These are phyloP conservation scores for Pharmacophagus antenor DNA, from an alignment of 2,888 invertebrate species.

Conservation along the genomic window DNA sequence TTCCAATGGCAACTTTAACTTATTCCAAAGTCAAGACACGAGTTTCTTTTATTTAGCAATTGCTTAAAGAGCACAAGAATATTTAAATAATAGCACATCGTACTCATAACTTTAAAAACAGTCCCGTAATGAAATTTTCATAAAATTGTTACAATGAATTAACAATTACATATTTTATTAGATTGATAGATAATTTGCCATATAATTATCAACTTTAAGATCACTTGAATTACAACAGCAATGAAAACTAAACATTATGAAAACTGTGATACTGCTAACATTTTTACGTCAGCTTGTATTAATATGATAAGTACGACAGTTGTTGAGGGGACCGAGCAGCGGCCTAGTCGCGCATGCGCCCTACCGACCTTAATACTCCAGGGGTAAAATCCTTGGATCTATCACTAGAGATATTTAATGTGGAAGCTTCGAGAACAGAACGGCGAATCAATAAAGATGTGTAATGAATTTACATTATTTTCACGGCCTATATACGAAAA, in stretches of 20 bases:
- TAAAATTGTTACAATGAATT: too few species aligned
- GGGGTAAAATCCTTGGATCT: slow-evolving; percentile 21
- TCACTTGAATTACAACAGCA: too few species aligned
- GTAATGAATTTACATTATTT: neutral
- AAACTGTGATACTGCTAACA: neutral
- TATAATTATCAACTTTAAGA: neutral
- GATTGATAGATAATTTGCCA: neutral
- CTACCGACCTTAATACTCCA: neutral
- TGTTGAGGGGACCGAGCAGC: slow-evolving; percentile 33
- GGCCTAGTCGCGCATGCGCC: slow-evolving; percentile 35
- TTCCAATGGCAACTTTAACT: neutral
- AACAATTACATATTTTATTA: too few species aligned
- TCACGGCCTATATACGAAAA: neutral
- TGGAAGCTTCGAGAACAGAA: slow-evolving; percentile 22
- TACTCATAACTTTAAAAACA: neutral
- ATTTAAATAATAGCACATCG: neutral
- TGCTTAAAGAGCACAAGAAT: neutral
- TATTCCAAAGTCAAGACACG: neutral
- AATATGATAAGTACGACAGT: slow-evolving; percentile 35
- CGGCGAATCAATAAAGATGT: slow-evolving; percentile 12
- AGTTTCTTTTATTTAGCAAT: neutral
- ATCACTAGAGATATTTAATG: slow-evolving; percentile 19
- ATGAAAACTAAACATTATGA: too few species aligned
- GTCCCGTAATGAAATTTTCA: too few species aligned
- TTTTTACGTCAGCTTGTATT: slow-evolving; percentile 25